Evolutionary conservation across 2,113 vertebrate species (phyloP), one percentile per base, ranked within the genome.

Genomic region (Syngnathus floridae): DNA sequence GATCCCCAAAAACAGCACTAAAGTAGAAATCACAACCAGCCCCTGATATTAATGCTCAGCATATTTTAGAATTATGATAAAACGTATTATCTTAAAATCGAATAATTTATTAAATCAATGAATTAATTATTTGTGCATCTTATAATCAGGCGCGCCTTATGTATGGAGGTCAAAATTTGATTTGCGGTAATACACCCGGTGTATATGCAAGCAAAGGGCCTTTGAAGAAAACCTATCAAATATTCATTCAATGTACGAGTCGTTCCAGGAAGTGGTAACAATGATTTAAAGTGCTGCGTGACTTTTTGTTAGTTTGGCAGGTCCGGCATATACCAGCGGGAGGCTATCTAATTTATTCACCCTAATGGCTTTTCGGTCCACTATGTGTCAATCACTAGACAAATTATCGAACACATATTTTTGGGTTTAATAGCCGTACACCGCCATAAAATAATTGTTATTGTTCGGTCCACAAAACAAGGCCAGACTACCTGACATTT

Each of bases 311-410:
- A 38, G 3, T 38, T 14, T 38, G 22, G 12, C 13, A 5, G 9
- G 14, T 57, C 26, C 26, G 26, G 26, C 26, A 19, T 17, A 72
- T 77, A 83, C 76, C 76, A 74, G 78, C 84, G 80, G 82, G 84
- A 87, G 82, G 65, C 65, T 71, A 74, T 58, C 64, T 67, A 79
- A 75, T 82, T 85, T 67, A 73, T 85, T 74, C 84, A 73, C 66
- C 67, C 73, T 86, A 86, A 88, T 87, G 80, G 77, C 77, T 84
- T 84, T 87, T 65, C 9, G 22, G 21, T 22, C 21, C 45, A 46
- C 14, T 46, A 4, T 5, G 45, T 17, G 45, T 46, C 14, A 5
- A 46, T 17, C 21, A 26, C 12, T 4, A 13, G 21, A 26, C 10
- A 54, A 19, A 17, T 49, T n/a, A 12, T 54, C 21, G 12, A 26